Evolutionary conservation across 1,140 invertebrate species (phyloP).

Genomic region (Drosophila busckii): DNA sequence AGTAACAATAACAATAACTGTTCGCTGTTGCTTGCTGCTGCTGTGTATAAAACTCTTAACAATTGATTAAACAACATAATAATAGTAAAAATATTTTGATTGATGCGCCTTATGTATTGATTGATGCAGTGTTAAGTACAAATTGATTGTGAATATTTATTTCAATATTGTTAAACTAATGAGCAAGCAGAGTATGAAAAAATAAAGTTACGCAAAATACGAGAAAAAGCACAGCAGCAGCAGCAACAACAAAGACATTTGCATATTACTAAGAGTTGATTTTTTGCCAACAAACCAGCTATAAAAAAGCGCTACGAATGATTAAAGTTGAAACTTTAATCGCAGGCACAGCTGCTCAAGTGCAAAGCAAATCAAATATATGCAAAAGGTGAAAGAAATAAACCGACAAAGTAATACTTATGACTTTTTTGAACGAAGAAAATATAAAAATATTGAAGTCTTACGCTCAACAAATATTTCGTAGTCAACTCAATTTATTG

Average conservation of each 20-base stretch:
- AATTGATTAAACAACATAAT: slow-evolving; percentile 64
- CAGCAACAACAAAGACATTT: slow-evolving; percentile 17
- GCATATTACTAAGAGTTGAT: slow-evolving; percentile 28
- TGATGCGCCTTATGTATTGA: slow-evolving; percentile 42
- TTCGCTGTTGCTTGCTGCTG: background rate
- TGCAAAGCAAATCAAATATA: background rate
- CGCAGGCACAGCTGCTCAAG: background rate
- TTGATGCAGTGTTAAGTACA: slow-evolving; percentile 58
- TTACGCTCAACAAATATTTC: slow-evolving; percentile 1
- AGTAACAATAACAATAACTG: slow-evolving; percentile 28
- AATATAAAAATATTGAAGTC: too few species aligned
- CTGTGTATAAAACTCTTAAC: slow-evolving; percentile 24
- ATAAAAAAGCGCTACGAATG: slow-evolving; percentile 2
- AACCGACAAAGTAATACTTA: too few species aligned
- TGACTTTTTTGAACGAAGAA: too few species aligned
- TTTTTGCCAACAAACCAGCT: background rate
- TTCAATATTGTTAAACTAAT: background rate
- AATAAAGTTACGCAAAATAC: slow-evolving; percentile 37
- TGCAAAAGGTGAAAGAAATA: too few species aligned
- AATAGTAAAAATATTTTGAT: slow-evolving; percentile 57
- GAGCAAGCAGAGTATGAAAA: too few species aligned
- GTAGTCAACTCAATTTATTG: slow-evolving; percentile 19
- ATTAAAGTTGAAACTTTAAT: background rate
- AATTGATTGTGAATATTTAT: slow-evolving; percentile 18
- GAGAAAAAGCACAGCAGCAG: slow-evolving; percentile 22